Evolutionary conservation across 2,888 invertebrate genomes (phyloP), one percentile per base, ranked within the genome.

Genomic region (Augiades crinisus): DNA sequence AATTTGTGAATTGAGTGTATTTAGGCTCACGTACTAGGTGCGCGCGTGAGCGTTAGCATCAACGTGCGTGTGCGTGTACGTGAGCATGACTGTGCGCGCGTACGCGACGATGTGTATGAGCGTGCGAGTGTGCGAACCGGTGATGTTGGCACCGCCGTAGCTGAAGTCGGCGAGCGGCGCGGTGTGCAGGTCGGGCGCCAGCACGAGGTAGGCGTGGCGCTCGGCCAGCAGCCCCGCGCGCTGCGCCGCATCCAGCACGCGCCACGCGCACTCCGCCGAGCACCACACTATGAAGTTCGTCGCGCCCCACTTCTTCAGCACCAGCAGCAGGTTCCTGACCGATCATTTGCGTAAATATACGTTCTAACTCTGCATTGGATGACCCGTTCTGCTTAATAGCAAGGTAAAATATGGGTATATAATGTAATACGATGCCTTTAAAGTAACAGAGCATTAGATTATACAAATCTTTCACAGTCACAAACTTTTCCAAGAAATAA

Each of bases 61-160:
- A 4, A 19, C 19, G 5, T 19, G 3, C 19, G 5, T 19, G 19
- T 19, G n/a, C 3, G n/a, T 7, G 1, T 24, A 7, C n/a, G 2
- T 13, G 22, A 5, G 2, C 4, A 40, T 59, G 51, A 16, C n/a
- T n/a, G n/a, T n/a, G n/a, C n/a, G n/a, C n/a, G n/a, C 5, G 19
- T 19, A 19, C 3, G 3, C 3, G 19, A 4, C 3, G 3, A 19
- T 19, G 3, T 5, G 5, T 19, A 5, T 19, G n/a, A 3, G n/a
- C 8, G 1, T 24, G 2, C n/a, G 2, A 16, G 22, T 5, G 2
- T 4, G 41, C 60, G 51, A 16, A 78, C 79, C 76, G 53, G 85
- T 85, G 57, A 86, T 59, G 66, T 86, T 85, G 55, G 85, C 85
- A 45, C 84, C 85, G 58, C 85, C 83, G 70, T 86, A 72, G 68